Conservation (phyloP, 2,888 invertebrate species). For the Tipula unca region DNA sequence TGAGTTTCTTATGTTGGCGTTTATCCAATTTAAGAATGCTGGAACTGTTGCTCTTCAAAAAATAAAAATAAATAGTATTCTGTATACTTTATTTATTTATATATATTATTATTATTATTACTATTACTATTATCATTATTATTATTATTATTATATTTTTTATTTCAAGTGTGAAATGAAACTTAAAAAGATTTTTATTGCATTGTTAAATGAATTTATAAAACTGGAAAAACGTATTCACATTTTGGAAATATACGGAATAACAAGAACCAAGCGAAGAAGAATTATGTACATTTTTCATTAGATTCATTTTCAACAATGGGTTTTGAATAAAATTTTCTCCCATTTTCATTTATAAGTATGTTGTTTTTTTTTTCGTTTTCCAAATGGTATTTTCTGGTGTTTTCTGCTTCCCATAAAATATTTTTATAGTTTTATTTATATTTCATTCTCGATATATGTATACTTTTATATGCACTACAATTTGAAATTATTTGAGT, state of each 20-base stretch:
- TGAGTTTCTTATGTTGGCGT: background rate
- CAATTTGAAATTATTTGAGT: background rate
- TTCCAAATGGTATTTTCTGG: background rate
- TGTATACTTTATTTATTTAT: background rate
- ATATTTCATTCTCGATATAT: background rate
- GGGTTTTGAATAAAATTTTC: background rate
- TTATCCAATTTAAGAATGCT: background rate
- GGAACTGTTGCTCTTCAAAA: background rate
- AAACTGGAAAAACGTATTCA: background rate
- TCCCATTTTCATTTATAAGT: too few relatives aligned
- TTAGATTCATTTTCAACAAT: background rate
- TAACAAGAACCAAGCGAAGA: background rate
- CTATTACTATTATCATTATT: background rate
- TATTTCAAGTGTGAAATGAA: background rate
- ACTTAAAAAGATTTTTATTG: constrained; percentile 4
- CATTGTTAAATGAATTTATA: constrained; percentile 14
- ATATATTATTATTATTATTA: too few relatives aligned
- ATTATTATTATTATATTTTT: background rate
- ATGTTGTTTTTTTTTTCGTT: background rate
- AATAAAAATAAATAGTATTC: background rate
- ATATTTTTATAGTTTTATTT: background rate
- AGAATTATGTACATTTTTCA: background rate
- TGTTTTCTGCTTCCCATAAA: background rate
- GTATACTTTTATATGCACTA: background rate
- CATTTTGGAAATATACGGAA: background rate